phyloP scores from a whole-genome alignment of 2,797 vertebrate species.

The Eremophila alpestris region DNA sequence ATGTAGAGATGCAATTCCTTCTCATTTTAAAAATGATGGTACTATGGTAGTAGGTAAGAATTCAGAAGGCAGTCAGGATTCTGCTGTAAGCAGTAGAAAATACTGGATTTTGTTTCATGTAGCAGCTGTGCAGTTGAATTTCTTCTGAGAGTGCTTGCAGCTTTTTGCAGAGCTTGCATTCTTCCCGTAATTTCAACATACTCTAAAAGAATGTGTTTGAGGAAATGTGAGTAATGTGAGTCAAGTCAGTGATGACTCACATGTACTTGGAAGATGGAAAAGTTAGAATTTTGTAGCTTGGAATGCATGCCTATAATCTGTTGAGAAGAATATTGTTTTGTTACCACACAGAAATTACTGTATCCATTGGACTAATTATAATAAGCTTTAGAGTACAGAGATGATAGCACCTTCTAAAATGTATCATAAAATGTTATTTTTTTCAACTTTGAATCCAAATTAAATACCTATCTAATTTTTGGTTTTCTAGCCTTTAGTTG shows the following conservation, averaged over 20 bases:
- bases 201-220: constrained; percentile 76
- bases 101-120: neutral
- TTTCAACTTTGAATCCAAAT: neutral
- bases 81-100: neutral
- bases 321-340: constrained; percentile 2
- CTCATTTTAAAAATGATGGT: neutral
- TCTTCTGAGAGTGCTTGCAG: neutral
- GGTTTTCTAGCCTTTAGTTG: neutral
- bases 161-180: constrained; percentile 73
- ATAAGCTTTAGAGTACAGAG: neutral
- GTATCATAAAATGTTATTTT: neutral
- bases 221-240: constrained; percentile 76
- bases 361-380: constrained; percentile 14
- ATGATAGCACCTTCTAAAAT: neutral
- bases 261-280: constrained; percentile 63
- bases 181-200: constrained; percentile 73
- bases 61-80: neutral
- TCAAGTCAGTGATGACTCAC: constrained; percentile 76
- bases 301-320: constrained; percentile 45
- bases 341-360: constrained; percentile 25
- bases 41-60: neutral
- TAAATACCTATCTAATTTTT: neutral
- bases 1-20: neutral
- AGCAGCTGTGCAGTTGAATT: neutral
- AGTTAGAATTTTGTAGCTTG: constrained; percentile 58